A percentile compares a stretch with the other conserved stretches of the same genome.
Evolutionary conservation across 2,797 vertebrate genomes (phyloP).

Genomic region (Neopelma chrysocephalum): DNA sequence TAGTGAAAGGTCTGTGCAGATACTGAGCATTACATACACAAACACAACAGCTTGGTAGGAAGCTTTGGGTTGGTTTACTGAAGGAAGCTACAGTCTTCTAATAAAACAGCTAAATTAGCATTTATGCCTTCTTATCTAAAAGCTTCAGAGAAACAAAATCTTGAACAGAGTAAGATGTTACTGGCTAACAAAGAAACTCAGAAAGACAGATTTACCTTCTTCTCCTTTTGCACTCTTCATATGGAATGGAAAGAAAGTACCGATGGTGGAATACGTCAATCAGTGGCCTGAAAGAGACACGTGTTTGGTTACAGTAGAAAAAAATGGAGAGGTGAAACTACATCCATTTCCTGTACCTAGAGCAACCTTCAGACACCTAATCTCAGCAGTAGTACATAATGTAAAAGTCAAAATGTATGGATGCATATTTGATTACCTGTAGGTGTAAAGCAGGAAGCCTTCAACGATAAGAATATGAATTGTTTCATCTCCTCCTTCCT

Average conservation of each 20-base stretch:
- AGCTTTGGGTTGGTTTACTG: background rate
- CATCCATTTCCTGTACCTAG: background rate
- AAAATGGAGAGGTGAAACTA: background rate
- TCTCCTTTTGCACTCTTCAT: conserved; percentile 93
- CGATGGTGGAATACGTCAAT: conserved; percentile 88
- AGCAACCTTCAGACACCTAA: background rate
- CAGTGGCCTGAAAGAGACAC: conserved; percentile 80
- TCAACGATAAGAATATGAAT: conserved; percentile 90
- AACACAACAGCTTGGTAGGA: background rate
- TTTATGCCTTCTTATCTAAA: background rate
- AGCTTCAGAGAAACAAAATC: background rate
- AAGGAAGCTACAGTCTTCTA: background rate
- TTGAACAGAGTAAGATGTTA: background rate
- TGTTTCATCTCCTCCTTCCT: conserved; percentile 71
- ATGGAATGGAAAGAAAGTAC: conserved; percentile 92
- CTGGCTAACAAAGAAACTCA: background rate
- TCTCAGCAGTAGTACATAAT: background rate
- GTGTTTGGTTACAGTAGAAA: background rate
- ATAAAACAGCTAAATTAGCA: background rate
- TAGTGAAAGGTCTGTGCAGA: background rate
- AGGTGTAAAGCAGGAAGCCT: conserved; percentile 91
- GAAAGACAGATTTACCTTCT: conserved; percentile 79
- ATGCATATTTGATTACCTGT: conserved; percentile 74
- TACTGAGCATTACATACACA: background rate
- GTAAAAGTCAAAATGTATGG: background rate